Evolutionary conservation across 2,797 vertebrate species (phyloP), one percentile per base, ranked within the genome.

Genomic region (Sylvia borin): DNA sequence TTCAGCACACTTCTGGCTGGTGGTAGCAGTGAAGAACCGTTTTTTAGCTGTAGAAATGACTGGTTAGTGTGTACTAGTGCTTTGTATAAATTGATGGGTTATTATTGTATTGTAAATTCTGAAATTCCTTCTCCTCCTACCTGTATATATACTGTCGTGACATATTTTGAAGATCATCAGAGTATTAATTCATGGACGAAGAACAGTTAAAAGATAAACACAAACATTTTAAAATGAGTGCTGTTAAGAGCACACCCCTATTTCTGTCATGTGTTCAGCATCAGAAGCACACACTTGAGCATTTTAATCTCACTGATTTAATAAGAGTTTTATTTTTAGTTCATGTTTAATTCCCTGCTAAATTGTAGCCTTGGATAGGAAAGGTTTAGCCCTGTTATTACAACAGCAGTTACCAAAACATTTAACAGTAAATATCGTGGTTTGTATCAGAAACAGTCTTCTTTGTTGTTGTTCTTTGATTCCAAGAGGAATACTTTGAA

Each of bases 11-110:
- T 97, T 96, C 92, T 84, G 16, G 92, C 96, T 11, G 20, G 73
- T 93, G 92, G 90, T 85, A 92, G 96, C 85, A 94, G 68, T 93
- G 97, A 93, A 88, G 97, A 97, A 82, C 94, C 97, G 48, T 94
- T 94, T 97, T 88, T 78, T 64, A 96, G 79, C 79, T 91, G 79
- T 89, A 97, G 94, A 92, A 93, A 88, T 94, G 95, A 97, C 76
- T 95, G 98, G 98, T 98, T 97, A 97, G 98, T 98, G 91, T 94
- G 78, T 93, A 77, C 21, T 65, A 53, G 29, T 91, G 62, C 38
- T 95, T 91, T 29, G 19, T 26, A 54, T 29, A 62, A 60, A 74
- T n/a, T 45, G 31, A 15, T 45, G 19, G 42, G 14, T 78, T 85
- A 27, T 51, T 81, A 27, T 51, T 81, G 27, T 50, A 13, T 47